Conservation (phyloP, 2,888 invertebrate genomes). For the Tetheella fluctuosa region DNA sequence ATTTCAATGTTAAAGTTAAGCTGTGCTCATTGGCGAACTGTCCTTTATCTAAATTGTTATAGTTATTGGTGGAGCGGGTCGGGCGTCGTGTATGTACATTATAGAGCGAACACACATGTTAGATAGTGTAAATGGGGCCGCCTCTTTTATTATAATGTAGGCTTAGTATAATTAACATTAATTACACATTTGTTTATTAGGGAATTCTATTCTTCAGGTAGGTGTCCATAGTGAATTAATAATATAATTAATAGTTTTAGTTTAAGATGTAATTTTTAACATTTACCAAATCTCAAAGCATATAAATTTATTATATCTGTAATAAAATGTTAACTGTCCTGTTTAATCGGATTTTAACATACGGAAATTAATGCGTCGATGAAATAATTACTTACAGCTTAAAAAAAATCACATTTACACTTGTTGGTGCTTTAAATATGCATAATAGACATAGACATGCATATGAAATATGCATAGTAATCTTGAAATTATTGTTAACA, state of each 20-base stretch:
- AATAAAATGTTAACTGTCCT: conserved; percentile 19
- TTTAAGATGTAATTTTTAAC: conserved; percentile 53
- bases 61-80: conserved; percentile 10
- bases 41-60: conserved; percentile 1
- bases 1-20: not conserved
- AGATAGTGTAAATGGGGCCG: conserved; percentile 77
- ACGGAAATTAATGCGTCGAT: conserved; percentile 16
- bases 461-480: conserved; percentile 62
- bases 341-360: conserved; percentile 29
- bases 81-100: conserved; percentile 19
- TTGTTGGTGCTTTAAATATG: conserved; percentile 68
- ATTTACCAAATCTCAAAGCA: conserved; percentile 74
- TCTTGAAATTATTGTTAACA: conserved; percentile 58
- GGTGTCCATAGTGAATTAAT: conserved; percentile 67
- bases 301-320: conserved; percentile 42
- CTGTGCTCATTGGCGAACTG: conserved; percentile 8
- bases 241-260: conserved; percentile 35
- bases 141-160: conserved; percentile 67
- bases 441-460: conserved; percentile 57
- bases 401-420: conserved; percentile 54
- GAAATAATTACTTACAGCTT: conserved; percentile 45
- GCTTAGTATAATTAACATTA: conserved; percentile 53
- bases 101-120: conserved; percentile 36
- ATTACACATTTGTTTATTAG: conserved; percentile 69
- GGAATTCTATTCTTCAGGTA: conserved; percentile 69